phyloP scores from a whole-genome alignment of 2,797 vertebrate species.

The Xyrichtys novacula region DNA sequence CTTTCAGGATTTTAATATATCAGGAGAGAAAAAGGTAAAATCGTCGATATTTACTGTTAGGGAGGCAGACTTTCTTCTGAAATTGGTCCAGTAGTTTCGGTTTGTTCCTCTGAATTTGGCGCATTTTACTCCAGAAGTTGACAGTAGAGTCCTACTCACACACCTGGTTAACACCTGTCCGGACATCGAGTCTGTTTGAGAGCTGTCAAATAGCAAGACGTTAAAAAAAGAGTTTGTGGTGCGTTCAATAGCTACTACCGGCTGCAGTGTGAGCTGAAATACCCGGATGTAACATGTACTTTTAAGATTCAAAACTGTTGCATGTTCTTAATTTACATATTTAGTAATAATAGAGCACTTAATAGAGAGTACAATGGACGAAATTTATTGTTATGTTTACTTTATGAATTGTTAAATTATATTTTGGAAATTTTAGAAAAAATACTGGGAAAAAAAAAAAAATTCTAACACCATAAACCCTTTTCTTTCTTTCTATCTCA shows the following conservation, averaged over 20 bases:
- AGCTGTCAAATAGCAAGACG: neutral
- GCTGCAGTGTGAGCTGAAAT: neutral
- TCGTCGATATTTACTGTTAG: constrained; percentile 55
- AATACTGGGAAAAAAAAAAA: too few species aligned
- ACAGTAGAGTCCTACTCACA: constrained; percentile 35
- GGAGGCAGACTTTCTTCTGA: constrained; percentile 20
- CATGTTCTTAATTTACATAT: too few species aligned
- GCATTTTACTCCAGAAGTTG: constrained; percentile 9
- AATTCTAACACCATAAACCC: too few species aligned
- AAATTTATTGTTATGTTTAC: too few species aligned
- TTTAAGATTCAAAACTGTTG: too few species aligned
- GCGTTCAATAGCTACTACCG: neutral
- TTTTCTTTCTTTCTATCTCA: too few species aligned
- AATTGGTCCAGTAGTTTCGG: constrained; percentile 35
- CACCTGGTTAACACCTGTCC: constrained; percentile 1
- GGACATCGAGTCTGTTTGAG: constrained; percentile 50
- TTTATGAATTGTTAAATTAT: too few species aligned
- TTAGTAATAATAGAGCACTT: too few species aligned
- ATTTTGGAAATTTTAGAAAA: too few species aligned
- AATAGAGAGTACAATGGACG: too few species aligned
- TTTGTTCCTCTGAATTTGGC: neutral
- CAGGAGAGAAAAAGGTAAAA: neutral
- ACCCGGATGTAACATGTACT: neutral
- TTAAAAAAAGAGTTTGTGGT: neutral
- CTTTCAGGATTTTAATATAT: neutral